phyloP scores from a whole-genome alignment of 2,888 invertebrate genomes.

The Danaus chrysippus region DNA sequence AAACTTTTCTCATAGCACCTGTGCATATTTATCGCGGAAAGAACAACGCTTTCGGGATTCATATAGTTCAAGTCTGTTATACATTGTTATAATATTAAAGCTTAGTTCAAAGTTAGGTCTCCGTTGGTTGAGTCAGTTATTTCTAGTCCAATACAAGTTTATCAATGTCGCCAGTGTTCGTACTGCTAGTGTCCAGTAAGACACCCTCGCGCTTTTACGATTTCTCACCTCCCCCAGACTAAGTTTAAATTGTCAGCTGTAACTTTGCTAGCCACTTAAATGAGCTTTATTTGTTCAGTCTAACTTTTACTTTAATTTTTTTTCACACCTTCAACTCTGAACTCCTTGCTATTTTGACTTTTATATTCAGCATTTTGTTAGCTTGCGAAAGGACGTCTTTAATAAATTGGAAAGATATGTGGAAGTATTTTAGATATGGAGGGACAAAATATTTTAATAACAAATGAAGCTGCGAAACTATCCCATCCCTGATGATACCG shows the following conservation, averaged over 20 bases:
- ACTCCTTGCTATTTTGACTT: background rate
- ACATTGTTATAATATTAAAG: constrained; percentile 42
- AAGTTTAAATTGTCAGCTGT: constrained; percentile 73
- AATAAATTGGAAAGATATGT: constrained; percentile 4
- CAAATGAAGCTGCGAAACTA: constrained; percentile 41
- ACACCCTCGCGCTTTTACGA: constrained; percentile 36
- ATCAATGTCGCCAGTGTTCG: constrained; percentile 49
- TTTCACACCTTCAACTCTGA: constrained; percentile 17
- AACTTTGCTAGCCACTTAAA: constrained; percentile 60
- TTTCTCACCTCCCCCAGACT: constrained; percentile 62
- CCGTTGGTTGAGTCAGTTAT: constrained; percentile 49
- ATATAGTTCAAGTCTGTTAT: constrained; percentile 30
- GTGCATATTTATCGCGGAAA: constrained; percentile 28
- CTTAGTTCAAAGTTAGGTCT: constrained; percentile 42
- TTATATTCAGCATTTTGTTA: constrained; percentile 2
- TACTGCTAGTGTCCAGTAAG: constrained; percentile 43
- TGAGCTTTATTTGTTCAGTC: constrained; percentile 65
- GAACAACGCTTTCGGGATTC: constrained; percentile 30
- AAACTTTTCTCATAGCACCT: constrained; percentile 36
- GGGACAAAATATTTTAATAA: constrained; percentile 50
- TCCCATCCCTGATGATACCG: constrained; percentile 16
- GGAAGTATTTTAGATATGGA: constrained; percentile 23
- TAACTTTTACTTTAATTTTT: constrained; percentile 48
- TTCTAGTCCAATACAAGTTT: constrained; percentile 51
- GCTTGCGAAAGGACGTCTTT: constrained; percentile 7